Evolutionary conservation across 2,797 vertebrate genomes (phyloP).

Genomic region (Acrossocheilus wenchowensis): DNA sequence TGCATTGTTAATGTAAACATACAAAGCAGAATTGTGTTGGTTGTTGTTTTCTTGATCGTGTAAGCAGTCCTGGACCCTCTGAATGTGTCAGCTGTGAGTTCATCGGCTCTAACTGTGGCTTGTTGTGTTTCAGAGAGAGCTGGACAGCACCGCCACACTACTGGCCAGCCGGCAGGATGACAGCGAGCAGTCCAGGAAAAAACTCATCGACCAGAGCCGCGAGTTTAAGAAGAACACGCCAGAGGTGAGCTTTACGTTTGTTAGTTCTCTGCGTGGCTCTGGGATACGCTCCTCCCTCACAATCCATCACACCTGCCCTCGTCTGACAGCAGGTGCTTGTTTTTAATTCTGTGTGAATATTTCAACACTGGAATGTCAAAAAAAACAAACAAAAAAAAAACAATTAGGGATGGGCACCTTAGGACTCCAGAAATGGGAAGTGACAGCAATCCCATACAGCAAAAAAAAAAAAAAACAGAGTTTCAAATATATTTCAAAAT

Average conservation of each 20-base stretch:
- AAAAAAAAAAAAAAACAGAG: too few species aligned
- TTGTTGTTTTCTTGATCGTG: background rate
- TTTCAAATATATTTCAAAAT: too few species aligned
- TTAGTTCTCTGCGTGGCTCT: background rate
- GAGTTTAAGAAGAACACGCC: constrained; percentile 99
- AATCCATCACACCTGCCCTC: background rate
- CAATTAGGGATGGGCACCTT: background rate
- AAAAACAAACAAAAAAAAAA: background rate
- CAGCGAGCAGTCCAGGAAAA: constrained; percentile 92
- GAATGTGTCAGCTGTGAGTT: background rate
- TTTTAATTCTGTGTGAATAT: background rate
- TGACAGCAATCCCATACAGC: too few species aligned
- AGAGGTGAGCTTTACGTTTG: constrained; percentile 85
- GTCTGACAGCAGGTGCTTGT: background rate
- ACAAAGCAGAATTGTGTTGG: background rate
- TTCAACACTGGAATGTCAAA: background rate
- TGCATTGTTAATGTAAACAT: background rate
- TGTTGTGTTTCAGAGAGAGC: constrained; percentile 76
- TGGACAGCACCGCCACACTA: constrained; percentile 84
- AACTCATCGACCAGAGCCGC: constrained; percentile 96
- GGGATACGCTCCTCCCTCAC: background rate
- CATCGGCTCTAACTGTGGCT: background rate
- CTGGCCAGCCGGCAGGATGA: constrained; percentile 99
- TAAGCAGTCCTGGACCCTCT: too few species aligned
- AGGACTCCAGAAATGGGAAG: too few species aligned